phyloP scores from a whole-genome alignment of 1,140 invertebrate species.

The Drosophila leontia region DNA sequence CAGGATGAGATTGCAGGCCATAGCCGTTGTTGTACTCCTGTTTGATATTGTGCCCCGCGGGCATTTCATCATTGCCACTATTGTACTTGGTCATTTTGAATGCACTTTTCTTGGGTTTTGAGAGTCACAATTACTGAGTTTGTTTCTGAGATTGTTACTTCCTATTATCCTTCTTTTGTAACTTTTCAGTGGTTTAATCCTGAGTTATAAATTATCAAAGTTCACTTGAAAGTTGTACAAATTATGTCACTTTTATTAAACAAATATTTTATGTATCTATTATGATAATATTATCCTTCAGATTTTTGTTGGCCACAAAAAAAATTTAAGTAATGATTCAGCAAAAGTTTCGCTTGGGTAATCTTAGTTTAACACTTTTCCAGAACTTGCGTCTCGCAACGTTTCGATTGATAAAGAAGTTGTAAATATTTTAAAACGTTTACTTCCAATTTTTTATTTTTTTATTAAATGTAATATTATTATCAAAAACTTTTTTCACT shows the following conservation, averaged over 20 bases:
- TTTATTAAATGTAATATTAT: background rate
- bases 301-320: background rate
- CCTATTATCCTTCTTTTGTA: background rate
- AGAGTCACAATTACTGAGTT: background rate
- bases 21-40: conserved; percentile 69
- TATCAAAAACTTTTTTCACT: background rate
- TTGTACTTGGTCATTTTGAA: conserved; percentile 76
- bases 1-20: conserved; percentile 49
- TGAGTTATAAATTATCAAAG: background rate
- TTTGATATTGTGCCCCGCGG: conserved; percentile 50
- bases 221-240: background rate
- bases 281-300: background rate
- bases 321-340: background rate
- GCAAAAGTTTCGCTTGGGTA: background rate
- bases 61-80: conserved; percentile 50
- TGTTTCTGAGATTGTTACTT: background rate
- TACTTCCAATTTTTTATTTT: background rate
- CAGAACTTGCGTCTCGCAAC: rapidly evolving
- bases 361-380: too few relatives aligned
- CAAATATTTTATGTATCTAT: background rate
- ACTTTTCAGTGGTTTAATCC: too few relatives aligned
- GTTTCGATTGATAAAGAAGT: background rate
- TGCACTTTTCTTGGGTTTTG: conserved; percentile 3
- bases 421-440: background rate
- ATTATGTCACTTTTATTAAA: background rate